phyloP scores from a whole-genome alignment of 1,140 invertebrate species.

The Heliconius nattereri region DNA sequence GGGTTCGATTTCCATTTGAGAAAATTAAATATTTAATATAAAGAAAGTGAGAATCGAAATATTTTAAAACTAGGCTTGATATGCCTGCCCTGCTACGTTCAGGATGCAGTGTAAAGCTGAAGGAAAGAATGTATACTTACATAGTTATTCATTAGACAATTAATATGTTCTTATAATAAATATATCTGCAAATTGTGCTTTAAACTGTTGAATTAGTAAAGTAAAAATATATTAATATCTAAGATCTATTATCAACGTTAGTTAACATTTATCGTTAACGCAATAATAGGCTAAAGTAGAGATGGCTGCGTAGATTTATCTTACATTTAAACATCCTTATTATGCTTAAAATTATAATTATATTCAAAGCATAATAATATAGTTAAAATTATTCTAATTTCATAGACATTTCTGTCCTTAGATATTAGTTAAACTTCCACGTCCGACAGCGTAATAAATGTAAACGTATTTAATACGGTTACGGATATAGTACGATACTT shows the following conservation, averaged over 20 bases:
- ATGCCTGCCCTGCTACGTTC: no score
- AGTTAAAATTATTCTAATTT: not conserved
- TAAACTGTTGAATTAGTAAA: no score
- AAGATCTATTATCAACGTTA: not conserved
- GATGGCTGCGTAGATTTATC: not conserved
- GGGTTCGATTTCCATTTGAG: no score
- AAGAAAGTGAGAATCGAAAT: no score
- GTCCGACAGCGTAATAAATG: not conserved
- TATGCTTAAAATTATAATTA: not conserved
- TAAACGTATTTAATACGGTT: not conserved
- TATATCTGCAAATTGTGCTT: no score
- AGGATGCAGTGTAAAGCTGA: no score
- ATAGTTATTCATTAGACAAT: no score
- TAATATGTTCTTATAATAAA: no score
- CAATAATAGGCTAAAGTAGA: not conserved
- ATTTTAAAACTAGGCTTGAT: no score
- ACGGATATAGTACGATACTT: not conserved
- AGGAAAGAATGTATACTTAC: no score
- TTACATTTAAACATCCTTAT: not conserved
- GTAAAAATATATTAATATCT: no score
- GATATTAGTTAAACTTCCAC: constrained; percentile 2
- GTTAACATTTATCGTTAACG: not conserved
- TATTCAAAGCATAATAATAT: not conserved
- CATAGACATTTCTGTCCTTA: not conserved
- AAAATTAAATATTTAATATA: no score